Conservation (phyloP, 2,113 vertebrate species). For the Podarcis cretensis region DNA sequence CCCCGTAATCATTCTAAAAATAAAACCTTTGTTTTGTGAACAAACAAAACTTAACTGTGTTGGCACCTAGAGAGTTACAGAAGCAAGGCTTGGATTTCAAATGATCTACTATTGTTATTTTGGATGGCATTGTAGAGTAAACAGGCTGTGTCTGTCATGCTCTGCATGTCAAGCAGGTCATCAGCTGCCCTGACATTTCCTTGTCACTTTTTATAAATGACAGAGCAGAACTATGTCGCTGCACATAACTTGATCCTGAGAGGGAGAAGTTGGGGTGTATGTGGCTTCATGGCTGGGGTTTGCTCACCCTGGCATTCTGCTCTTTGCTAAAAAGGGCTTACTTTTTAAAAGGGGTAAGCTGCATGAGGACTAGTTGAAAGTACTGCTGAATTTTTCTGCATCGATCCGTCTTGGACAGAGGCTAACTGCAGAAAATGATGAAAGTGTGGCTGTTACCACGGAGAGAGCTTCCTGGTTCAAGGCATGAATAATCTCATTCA, state of each 20-base stretch:
- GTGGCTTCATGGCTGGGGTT: not conserved
- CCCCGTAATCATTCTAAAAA: not conserved
- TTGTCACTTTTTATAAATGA: not conserved
- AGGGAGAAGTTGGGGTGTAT: not conserved
- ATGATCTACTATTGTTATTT: not conserved
- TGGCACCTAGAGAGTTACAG: not conserved
- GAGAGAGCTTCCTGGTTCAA: not conserved
- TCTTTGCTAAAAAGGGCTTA: not conserved
- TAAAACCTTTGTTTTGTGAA: not conserved
- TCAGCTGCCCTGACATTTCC: not conserved
- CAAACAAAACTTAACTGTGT: constrained; percentile 9
- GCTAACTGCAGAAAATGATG: not conserved
- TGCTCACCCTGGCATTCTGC: not conserved
- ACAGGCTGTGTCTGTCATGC: not conserved
- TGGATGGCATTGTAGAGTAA: not conserved
- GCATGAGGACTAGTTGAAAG: constrained; percentile 9
- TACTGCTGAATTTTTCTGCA: not conserved
- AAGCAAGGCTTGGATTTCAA: not conserved
- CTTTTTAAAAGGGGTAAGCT: constrained; percentile 3
- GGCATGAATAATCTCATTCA: not conserved
- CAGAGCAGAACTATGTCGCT: not conserved
- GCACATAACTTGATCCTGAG: not conserved
- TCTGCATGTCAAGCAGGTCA: not conserved
- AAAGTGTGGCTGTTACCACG: not conserved
- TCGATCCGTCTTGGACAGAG: not conserved